These are phyloP conservation scores for Pseudochirops corinnae DNA, from an alignment of 2,797 vertebrate genomes.

Conservation along the genomic window DNA sequence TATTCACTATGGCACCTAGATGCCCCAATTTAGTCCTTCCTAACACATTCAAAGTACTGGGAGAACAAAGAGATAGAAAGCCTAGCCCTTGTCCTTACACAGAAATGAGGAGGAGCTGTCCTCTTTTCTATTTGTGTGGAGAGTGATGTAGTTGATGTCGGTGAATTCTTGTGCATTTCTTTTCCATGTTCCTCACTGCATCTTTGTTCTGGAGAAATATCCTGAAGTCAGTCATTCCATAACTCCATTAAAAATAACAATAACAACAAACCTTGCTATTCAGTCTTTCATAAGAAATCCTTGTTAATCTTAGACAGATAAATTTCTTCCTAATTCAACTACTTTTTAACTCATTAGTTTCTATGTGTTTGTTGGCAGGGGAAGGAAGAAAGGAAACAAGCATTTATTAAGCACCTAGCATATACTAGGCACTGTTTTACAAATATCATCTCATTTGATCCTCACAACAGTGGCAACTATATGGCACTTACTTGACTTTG, in stretches of 20 bases:
- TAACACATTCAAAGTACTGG: neutral
- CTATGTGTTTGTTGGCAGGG: neutral
- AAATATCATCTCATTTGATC: neutral
- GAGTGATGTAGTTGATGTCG: neutral
- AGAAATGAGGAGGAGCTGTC: neutral
- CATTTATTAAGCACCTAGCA: neutral
- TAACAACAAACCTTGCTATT: neutral
- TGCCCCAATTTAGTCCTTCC: too few relatives aligned
- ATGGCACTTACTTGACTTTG: constrained; percentile 26
- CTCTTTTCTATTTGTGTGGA: neutral
- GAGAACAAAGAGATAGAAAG: neutral
- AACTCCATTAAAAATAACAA: neutral
- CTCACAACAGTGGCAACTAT: neutral
- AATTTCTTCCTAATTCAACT: neutral
- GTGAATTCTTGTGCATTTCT: neutral
- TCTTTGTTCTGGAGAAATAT: neutral
- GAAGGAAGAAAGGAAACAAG: neutral
- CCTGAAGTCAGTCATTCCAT: neutral
- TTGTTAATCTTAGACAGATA: neutral
- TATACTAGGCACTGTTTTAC: neutral
- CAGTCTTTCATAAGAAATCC: neutral
- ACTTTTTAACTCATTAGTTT: neutral
- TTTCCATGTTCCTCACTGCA: neutral
- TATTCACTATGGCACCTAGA: too few relatives aligned
- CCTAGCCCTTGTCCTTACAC: neutral